Evolutionary conservation across 2,113 vertebrate species (phyloP).

Genomic region (Sylvilagus bachmani): DNA sequence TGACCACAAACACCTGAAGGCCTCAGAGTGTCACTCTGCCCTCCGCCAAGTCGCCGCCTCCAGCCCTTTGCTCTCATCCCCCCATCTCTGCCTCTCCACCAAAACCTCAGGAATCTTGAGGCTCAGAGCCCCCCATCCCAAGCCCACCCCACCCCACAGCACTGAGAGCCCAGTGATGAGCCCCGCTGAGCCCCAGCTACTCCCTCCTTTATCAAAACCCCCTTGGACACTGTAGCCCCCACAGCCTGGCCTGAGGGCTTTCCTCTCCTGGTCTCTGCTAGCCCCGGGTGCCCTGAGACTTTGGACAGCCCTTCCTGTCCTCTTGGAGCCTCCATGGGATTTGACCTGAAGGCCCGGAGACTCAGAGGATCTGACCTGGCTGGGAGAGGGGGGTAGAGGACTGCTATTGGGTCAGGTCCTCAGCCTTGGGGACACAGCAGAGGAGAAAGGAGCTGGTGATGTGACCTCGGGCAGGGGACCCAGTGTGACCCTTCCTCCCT

Average conservation of each 20-base stretch:
- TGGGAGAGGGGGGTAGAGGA: neutral
- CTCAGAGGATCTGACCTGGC: neutral
- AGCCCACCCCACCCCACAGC: neutral
- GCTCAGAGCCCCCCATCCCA: neutral
- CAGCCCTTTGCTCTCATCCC: neutral
- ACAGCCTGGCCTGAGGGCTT: neutral
- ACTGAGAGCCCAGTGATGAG: neutral
- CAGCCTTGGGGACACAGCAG: neutral
- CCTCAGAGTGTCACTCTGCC: neutral
- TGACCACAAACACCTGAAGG: neutral
- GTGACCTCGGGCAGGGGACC: neutral
- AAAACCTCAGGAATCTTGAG: neutral
- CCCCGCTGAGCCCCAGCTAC: neutral
- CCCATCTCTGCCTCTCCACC: neutral
- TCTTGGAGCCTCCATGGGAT: neutral
- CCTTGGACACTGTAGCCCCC: neutral
- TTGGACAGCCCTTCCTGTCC: neutral
- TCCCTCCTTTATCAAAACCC: neutral
- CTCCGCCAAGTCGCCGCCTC: neutral
- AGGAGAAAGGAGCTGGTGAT: neutral
- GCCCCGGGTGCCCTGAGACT: neutral
- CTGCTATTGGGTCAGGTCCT: neutral
- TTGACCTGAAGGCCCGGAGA: neutral
- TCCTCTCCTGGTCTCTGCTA: neutral
- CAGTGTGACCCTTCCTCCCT: neutral